Evolutionary conservation across 2,113 vertebrate species (phyloP), one percentile per base, ranked within the genome.

Genomic region (Galemys pyrenaicus): DNA sequence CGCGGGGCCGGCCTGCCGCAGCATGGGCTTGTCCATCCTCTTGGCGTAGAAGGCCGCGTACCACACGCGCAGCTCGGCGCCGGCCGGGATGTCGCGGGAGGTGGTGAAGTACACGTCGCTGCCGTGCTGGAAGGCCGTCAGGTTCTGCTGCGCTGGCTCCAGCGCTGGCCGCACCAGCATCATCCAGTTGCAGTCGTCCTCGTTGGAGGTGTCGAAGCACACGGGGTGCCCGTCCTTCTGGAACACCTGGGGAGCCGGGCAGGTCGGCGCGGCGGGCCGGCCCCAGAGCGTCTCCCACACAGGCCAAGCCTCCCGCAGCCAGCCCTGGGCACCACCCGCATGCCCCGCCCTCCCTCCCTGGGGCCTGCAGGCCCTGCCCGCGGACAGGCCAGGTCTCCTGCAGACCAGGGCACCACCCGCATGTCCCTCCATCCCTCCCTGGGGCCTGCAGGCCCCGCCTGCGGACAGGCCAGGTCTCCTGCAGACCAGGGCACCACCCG

Each of bases 151-250:
- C 17, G 96, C 98, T 12, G 99, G 98, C 91, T 99, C 98, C 0
- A 96, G 98, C 20, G 99, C 99, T 0, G 99, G 99, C 77, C 99
- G 98, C 80, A 99, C 99, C 97, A 99, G 98, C 99, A 99, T 99
- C 99, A 99, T 99, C 99, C 99, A 99, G 97, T 99, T 99, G 96
- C 99, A 99, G 94, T 99, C 99, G 6, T 99, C 99, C 93, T 99
- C 99, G 1, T 98, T 99, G 74, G 98, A 98, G 24, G 99, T 99
- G 98, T 99, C 99, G 2, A 99, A 99, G 96, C 98, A 99, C 68
- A 99, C 97, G 60, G 99, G 96, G 2, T 98, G 96, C 1, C 98
- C 98, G 0, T 99, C 99, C 92, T 98, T 99, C 97, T 98, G 99
- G 98, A 99, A 99, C 89, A 99, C 99, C 99, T 99, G 94, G 4